Evolutionary conservation across 2,113 vertebrate species (phyloP).

Genomic region (Gobiocypris rarus): DNA sequence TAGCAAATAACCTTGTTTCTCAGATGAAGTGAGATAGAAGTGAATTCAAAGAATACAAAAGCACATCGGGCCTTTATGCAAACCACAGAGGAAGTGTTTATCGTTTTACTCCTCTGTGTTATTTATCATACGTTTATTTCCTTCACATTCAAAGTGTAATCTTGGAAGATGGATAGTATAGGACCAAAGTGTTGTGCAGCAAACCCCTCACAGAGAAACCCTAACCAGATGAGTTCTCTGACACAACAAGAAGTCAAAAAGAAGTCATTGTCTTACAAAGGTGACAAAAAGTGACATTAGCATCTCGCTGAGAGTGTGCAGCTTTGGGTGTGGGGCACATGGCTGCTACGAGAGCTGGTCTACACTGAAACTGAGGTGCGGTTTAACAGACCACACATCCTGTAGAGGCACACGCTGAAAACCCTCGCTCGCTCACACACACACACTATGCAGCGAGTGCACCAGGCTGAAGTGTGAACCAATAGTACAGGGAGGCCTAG

Average conservation of each 20-base stretch:
- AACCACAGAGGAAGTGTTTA: slow-evolving; percentile 39
- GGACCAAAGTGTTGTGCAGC: neutral
- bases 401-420: slow-evolving; percentile 55
- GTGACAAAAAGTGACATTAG: slow-evolving; percentile 24
- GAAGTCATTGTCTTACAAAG: slow-evolving; percentile 24
- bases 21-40: neutral
- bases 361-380: slow-evolving; percentile 61
- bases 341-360: slow-evolving; percentile 50
- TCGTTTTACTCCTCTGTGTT: neutral
- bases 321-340: slow-evolving; percentile 45
- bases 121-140: neutral
- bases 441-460: slow-evolving; percentile 44
- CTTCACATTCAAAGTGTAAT: neutral
- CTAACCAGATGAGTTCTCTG: neutral
- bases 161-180: neutral
- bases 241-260: neutral
- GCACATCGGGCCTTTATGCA: neutral
- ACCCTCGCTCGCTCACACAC: slow-evolving; percentile 29
- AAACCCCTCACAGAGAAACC: neutral
- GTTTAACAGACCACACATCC: slow-evolving; percentile 72
- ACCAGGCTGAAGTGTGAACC: slow-evolving; percentile 60
- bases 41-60: slow-evolving; percentile 17
- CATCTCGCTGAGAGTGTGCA: slow-evolving; percentile 35
- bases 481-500: slow-evolving; percentile 41
- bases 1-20: neutral